Percentiles rank a stretch among this genome's conserved stretches.
Evolutionary conservation across 1,140 invertebrate species (phyloP).

Genomic region (Diachasma alloeum): DNA sequence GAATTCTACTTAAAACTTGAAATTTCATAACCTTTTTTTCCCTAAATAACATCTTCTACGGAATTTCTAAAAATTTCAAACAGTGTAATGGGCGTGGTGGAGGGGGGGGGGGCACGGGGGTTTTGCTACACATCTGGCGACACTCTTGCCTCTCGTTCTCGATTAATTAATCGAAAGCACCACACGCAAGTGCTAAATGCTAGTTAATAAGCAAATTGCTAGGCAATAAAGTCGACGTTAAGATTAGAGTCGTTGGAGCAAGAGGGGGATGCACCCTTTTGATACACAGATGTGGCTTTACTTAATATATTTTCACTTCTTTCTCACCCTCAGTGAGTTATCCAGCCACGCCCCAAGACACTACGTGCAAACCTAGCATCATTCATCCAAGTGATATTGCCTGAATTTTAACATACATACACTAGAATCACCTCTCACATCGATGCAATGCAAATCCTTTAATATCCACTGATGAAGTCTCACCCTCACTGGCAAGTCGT

Average conservation of each 20-base stretch:
- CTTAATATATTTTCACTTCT: slow-evolving; percentile 30
- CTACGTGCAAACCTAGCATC: slow-evolving; percentile 58
- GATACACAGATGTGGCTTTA: slow-evolving; percentile 39
- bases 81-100: no score
- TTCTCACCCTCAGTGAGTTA: slow-evolving; percentile 37
- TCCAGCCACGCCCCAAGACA: slow-evolving; percentile 24
- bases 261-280: slow-evolving; percentile 1
- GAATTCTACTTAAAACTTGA: no score
- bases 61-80: no score
- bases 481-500: slow-evolving; percentile 33
- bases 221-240: slow-evolving; percentile 59
- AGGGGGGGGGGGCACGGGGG: background rate
- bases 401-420: background rate
- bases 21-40: no score
- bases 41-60: no score
- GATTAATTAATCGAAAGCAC: slow-evolving; percentile 61
- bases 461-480: slow-evolving; percentile 64
- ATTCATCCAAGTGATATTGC: slow-evolving; percentile 48
- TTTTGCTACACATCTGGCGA: slow-evolving; percentile 52
- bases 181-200: slow-evolving; percentile 61
- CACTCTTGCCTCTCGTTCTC: slow-evolving; percentile 40
- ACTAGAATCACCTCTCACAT: background rate
- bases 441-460: slow-evolving; percentile 62
- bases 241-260: slow-evolving; percentile 21
- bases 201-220: slow-evolving; percentile 65